Base-by-base conservation (phyloP, 2,888 invertebrate species). In the Lasioglossum calceatum region DNA sequence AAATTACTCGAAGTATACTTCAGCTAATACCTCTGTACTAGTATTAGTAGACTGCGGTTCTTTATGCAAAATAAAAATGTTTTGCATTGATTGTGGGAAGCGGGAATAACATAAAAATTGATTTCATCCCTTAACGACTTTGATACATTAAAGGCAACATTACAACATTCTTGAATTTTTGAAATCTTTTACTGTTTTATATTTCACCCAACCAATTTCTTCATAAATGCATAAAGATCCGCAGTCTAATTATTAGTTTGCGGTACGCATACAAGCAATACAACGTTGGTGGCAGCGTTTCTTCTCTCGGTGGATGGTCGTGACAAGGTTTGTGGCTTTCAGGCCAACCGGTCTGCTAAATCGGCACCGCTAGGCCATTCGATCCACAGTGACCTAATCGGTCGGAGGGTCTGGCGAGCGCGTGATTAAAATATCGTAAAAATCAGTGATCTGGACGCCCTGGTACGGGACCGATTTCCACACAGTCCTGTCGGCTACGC, bases 391-490 rank as follows among this genome's bases (percentile, higher is more conserved):
- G 79, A 27, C 16, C 64, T 23, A 64, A 23, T 70, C n/a, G 54
- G 14, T 73, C 36, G 39, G 27, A 23, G 64, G 64, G 64, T 64
- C 16, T 32, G 64, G 10, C 54, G 54, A 54, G 54, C 61, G n/a
- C 47, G 70, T 50, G 19, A 70, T 44, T 27, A 39, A 32, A 44
- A 19, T 23, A 19, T 67, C 42, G 61, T 36, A 44, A 54, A 77
- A 82, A 83, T 77, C 23, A 19, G 36, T 71, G 50, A 47, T 67
- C 36, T 4, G 67, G 7, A 39, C 32, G 44, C 42, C 42, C 73
- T 77, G 81, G 81, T 36, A 81, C 72, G 71, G 70, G 23, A 10
- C 27, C 42, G 72, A 8, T 77, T 44, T 83, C 58, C 75, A 67
- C 71, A 32, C 67, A 36, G 67, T 36, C 67, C 19, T 16, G 14